Conservation (phyloP, 2,797 vertebrate genomes). For the Zalophus californianus region DNA sequence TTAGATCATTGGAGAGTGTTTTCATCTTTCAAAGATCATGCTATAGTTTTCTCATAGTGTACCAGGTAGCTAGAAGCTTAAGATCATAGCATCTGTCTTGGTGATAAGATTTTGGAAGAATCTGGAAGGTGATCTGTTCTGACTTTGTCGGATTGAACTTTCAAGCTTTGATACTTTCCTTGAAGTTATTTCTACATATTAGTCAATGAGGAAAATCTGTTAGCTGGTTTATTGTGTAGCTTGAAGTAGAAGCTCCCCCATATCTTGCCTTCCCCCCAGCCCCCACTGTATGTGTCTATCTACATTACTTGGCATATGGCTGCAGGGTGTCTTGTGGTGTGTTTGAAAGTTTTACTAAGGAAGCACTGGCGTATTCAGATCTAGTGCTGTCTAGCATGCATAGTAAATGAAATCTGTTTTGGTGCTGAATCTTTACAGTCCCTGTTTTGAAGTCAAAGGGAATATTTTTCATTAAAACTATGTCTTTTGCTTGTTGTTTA, state of each 20-base stretch:
- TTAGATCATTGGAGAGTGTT: background rate
- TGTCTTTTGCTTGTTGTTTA: slow-evolving; percentile 69
- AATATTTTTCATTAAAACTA: slow-evolving; percentile 53
- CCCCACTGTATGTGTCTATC: background rate
- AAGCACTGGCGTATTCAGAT: background rate
- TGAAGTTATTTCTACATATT: slow-evolving; percentile 61
- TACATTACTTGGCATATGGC: slow-evolving; percentile 3
- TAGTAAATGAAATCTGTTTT: slow-evolving; percentile 19
- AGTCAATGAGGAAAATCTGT: slow-evolving; percentile 21
- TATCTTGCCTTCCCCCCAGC: background rate
- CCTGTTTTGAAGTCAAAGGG: slow-evolving; percentile 7
- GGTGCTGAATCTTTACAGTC: slow-evolving; percentile 61
- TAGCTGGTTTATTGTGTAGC: background rate
- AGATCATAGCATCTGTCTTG: slow-evolving; percentile 45
- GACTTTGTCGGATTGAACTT: slow-evolving; percentile 60
- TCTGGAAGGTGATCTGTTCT: slow-evolving; percentile 16
- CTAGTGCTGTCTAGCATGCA: background rate
- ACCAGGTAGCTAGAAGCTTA: background rate
- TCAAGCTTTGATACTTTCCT: slow-evolving; percentile 52
- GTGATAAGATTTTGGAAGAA: slow-evolving; percentile 50
- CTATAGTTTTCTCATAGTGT: background rate
- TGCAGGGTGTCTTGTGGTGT: background rate
- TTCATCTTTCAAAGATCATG: slow-evolving; percentile 30
- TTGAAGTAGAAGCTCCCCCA: background rate
- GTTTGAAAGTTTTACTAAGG: slow-evolving; percentile 7